Conservation (phyloP, 2,113 vertebrate genomes). For the Coregonus clupeaformis region DNA sequence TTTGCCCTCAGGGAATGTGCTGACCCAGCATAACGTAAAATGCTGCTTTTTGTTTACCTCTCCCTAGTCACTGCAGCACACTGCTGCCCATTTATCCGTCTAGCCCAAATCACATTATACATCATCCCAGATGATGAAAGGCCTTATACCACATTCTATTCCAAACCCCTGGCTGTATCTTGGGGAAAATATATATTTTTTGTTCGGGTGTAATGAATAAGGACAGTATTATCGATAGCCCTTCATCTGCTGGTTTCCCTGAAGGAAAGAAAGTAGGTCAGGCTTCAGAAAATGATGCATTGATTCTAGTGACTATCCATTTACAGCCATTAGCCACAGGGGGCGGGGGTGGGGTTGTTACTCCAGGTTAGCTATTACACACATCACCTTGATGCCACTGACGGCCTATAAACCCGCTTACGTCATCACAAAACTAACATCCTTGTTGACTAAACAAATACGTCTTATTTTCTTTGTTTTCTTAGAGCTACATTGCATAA, state of each 20-base stretch:
- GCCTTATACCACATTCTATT: neutral
- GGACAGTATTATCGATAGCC: neutral
- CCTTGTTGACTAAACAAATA: too few species aligned
- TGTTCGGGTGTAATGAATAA: neutral
- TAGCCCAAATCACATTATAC: neutral
- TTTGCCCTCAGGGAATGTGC: too few species aligned
- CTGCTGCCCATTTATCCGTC: neutral
- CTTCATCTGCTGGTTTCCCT: neutral
- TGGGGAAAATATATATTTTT: neutral
- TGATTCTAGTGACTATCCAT: constrained; percentile 31
- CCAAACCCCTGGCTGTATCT: neutral
- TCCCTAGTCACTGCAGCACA: neutral
- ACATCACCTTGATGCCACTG: neutral
- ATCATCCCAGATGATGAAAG: too few species aligned
- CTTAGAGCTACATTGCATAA: too few species aligned
- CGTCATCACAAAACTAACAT: too few species aligned
- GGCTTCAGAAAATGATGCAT: constrained; percentile 17
- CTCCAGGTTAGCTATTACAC: neutral
- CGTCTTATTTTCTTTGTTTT: too few species aligned
- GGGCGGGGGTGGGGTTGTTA: neutral
- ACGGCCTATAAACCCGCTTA: too few species aligned
- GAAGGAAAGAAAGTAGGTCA: constrained; percentile 39
- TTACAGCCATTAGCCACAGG: constrained; percentile 9
- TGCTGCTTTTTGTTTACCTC: too few species aligned
- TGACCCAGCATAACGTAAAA: too few species aligned